Evolutionary conservation across 2,797 vertebrate genomes (phyloP).

Genomic region (Delichon dasypus): DNA sequence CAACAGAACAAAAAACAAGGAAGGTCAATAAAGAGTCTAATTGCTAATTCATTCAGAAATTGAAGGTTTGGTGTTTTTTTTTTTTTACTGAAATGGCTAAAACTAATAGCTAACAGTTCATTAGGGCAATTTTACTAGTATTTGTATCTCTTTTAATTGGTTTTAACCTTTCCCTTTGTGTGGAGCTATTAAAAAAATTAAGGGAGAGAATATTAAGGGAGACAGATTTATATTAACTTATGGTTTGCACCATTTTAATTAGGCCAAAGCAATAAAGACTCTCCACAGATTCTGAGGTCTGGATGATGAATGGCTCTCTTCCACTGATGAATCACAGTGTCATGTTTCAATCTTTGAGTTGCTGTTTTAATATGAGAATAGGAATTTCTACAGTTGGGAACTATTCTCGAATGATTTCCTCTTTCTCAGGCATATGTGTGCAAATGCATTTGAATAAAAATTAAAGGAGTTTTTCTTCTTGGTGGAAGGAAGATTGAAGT

Average conservation of each 20-base stretch:
- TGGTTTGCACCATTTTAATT: conserved; percentile 73
- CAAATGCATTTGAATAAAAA: neutral
- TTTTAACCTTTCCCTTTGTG: conserved; percentile 74
- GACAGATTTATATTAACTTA: conserved; percentile 64
- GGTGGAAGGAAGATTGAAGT: neutral
- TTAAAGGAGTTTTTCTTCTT: neutral
- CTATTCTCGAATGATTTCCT: neutral
- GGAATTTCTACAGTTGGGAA: neutral
- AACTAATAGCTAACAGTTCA: conserved; percentile 67
- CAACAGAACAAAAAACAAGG: neutral
- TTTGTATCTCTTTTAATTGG: conserved; percentile 74
- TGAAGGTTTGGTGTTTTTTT: conserved; percentile 65
- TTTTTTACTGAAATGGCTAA: conserved; percentile 60
- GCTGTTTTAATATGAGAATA: conserved; percentile 23
- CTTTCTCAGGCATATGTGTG: neutral
- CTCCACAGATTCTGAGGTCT: conserved; percentile 56
- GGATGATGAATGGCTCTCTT: conserved; percentile 59
- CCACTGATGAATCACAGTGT: neutral
- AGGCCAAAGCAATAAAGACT: conserved; percentile 74
- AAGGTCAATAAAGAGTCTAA: conserved; percentile 63
- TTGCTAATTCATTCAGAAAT: conserved; percentile 67
- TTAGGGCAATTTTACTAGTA: conserved; percentile 65
- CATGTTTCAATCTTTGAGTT: neutral
- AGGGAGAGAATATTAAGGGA: conserved; percentile 71
- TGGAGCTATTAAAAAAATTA: conserved; percentile 76